A percentile compares a stretch with the other conserved stretches of the same genome.
These are phyloP conservation scores for Pyralis farinalis DNA, from an alignment of 2,888 invertebrate genomes.

Conservation along the genomic window DNA sequence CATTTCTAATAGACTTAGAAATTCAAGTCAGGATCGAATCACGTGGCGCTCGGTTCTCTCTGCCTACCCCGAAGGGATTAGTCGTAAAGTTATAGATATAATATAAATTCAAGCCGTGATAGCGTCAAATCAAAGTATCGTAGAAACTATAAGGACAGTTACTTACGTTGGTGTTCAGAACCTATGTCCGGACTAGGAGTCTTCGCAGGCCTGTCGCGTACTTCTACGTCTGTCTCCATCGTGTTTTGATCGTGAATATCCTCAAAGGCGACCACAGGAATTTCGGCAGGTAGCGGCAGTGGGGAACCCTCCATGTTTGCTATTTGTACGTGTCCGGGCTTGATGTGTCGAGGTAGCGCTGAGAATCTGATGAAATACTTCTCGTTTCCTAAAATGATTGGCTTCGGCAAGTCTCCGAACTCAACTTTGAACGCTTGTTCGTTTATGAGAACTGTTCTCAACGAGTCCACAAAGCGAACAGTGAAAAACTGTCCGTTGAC, in stretches of 20 bases:
- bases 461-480: conserved; percentile 89
- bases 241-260: conserved; percentile 32
- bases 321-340: conserved; percentile 86
- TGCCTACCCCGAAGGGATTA: too few relatives aligned
- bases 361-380: conserved; percentile 92
- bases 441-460: conserved; percentile 89
- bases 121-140: too few relatives aligned
- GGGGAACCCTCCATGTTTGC: conserved; percentile 86
- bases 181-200: conserved; percentile 58
- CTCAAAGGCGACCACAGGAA: conserved; percentile 26
- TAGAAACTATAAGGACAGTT: too few relatives aligned
- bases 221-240: conserved; percentile 44
- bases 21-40: too few relatives aligned
- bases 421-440: conserved; percentile 89
- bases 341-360: conserved; percentile 86
- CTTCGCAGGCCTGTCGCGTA: conserved; percentile 34
- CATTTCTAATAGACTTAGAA: too few relatives aligned
- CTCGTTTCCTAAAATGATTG: conserved; percentile 86
- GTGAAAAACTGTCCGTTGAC: conserved; percentile 87
- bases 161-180: conserved; percentile 57
- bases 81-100: too few relatives aligned
- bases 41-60: too few relatives aligned
- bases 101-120: too few relatives aligned
- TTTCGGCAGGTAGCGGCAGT: conserved; percentile 30
- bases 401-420: conserved; percentile 92